These are phyloP conservation scores for Tromatobia lineatoria DNA, from an alignment of 2,888 invertebrate genomes.

Conservation along the genomic window DNA sequence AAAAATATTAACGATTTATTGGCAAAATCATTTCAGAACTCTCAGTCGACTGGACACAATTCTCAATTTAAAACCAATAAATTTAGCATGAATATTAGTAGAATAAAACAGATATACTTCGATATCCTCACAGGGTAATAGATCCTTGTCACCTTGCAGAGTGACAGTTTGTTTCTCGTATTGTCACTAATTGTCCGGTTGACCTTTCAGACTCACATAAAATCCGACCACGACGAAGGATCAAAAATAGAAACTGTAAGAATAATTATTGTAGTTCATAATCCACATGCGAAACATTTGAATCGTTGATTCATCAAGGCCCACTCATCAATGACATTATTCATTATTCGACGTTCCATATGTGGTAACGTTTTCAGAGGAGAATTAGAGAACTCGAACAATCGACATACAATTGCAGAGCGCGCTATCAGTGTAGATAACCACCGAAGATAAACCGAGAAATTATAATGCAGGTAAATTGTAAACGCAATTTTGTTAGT, in stretches of 20 bases:
- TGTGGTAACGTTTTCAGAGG: constrained; percentile 27
- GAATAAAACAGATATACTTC: too few relatives aligned
- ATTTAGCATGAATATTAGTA: too few relatives aligned
- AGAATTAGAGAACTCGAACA: neutral
- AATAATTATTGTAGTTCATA: neutral
- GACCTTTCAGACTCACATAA: neutral
- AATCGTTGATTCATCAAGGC: constrained; percentile 3
- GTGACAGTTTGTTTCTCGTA: too few relatives aligned
- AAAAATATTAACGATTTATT: too few relatives aligned
- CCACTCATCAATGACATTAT: constrained; percentile 11
- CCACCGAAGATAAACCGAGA: neutral
- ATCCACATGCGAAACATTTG: neutral
- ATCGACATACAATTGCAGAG: constrained; percentile 10
- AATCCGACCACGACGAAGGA: neutral
- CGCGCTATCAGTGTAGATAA: constrained; percentile 26
- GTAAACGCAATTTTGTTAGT: constrained; percentile 22
- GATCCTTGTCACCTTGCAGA: too few relatives aligned
- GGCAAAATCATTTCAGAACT: too few relatives aligned
- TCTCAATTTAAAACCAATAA: too few relatives aligned
- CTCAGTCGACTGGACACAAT: too few relatives aligned
- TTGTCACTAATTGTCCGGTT: too few relatives aligned
- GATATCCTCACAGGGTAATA: too few relatives aligned
- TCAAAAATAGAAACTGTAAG: constrained; percentile 23
- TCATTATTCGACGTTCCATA: constrained; percentile 4
- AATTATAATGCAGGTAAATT: constrained; percentile 24